These are phyloP conservation scores for Seladonia tumulorum DNA, from an alignment of 2,888 invertebrate species.

Conservation along the genomic window DNA sequence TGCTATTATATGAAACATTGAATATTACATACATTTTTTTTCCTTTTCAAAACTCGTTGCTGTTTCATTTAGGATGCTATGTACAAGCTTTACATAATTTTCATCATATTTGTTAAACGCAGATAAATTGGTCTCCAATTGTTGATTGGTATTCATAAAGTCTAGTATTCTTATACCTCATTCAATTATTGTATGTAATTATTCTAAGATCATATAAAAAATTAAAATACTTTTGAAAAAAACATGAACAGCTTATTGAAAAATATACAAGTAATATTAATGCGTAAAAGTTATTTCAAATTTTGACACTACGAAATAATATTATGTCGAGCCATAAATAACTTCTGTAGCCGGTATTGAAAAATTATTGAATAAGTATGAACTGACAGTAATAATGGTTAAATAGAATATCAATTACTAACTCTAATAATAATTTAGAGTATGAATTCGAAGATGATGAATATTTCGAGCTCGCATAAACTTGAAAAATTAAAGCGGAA, in stretches of 20 bases:
- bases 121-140: background rate
- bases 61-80: slow-evolving; percentile 69
- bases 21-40: slow-evolving; percentile 74
- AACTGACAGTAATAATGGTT: background rate
- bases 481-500: background rate
- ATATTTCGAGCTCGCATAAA: background rate
- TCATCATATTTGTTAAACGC: slow-evolving; percentile 45
- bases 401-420: background rate
- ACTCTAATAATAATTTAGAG: background rate
- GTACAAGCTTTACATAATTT: slow-evolving; percentile 63
- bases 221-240: background rate
- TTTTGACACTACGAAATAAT: background rate
- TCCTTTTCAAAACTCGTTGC: slow-evolving; percentile 73
- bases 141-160: slow-evolving; percentile 47
- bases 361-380: background rate
- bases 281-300: background rate
- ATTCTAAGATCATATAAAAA: background rate
- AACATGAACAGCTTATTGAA: background rate
- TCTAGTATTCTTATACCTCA: background rate
- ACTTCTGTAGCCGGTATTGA: background rate
- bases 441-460: background rate
- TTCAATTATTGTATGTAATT: background rate
- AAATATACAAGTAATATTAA: background rate
- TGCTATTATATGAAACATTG: background rate
- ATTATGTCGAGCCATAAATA: background rate